Evolutionary conservation across 2,888 invertebrate genomes (phyloP).

Genomic region (Dastarcus helophoroides): DNA sequence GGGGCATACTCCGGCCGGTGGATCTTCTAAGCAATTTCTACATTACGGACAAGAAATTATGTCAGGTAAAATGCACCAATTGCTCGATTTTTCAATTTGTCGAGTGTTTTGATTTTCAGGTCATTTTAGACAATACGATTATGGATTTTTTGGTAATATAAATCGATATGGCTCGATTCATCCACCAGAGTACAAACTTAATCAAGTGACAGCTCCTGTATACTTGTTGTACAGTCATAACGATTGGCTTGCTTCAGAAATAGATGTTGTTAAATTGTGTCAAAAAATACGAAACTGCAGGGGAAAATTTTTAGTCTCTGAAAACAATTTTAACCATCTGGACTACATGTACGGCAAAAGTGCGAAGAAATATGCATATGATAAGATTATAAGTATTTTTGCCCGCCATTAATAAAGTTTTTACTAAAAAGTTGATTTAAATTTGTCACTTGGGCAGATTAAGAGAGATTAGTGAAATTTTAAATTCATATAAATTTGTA

Average conservation of each 20-base stretch:
- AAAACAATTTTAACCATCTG: conserved; percentile 29
- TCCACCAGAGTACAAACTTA: conserved; percentile 38
- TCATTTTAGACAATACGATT: conserved; percentile 46
- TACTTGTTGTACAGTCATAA: conserved; percentile 39
- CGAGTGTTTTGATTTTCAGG: conserved; percentile 14
- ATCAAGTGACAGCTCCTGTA: conserved; percentile 35
- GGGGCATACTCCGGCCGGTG: conserved; percentile 29
- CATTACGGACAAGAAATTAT: conserved; percentile 60
- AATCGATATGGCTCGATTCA: conserved; percentile 24
- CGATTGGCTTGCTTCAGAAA: conserved; percentile 40
- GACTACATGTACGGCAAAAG: conserved; percentile 29
- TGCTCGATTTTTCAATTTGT: too few relatives aligned
- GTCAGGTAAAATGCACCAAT: too few relatives aligned
- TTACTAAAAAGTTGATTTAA: too few relatives aligned
- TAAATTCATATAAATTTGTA: too few relatives aligned
- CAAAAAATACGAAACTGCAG: conserved; percentile 26
- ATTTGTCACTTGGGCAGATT: too few relatives aligned
- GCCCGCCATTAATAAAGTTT: conserved; percentile 12
- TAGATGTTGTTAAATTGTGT: conserved; percentile 32
- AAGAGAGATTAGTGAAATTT: too few relatives aligned
- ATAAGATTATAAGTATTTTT: conserved; percentile 22
- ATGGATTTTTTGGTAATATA: conserved; percentile 15
- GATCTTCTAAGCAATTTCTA: conserved; percentile 52
- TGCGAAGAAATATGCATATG: conserved; percentile 24
- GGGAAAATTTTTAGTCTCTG: conserved; percentile 24